These are phyloP conservation scores for Oryzias javanicus DNA, from an alignment of 2,113 vertebrate species.

Conservation along the genomic window DNA sequence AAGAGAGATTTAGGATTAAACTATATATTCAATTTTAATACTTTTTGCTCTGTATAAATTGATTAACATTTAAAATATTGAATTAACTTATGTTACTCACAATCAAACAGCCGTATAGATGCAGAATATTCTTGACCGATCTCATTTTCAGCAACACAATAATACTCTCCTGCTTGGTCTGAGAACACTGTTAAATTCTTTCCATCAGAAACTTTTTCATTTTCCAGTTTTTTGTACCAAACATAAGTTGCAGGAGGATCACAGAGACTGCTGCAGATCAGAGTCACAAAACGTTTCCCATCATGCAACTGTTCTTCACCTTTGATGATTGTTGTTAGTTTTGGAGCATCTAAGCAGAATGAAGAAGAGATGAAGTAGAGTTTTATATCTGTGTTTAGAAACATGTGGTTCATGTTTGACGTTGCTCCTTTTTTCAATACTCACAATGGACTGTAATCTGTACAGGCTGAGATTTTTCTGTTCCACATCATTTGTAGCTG, in stretches of 20 bases:
- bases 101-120: slow-evolving; percentile 1
- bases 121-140: slow-evolving; percentile 15
- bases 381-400: too few species aligned
- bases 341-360: slow-evolving; percentile 57
- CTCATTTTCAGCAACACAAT: slow-evolving; percentile 53
- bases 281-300: background rate
- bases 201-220: accelerated
- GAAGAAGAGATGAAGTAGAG: background rate
- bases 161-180: slow-evolving; percentile 51
- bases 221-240: slow-evolving; percentile 44
- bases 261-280: slow-evolving; percentile 55
- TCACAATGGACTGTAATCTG: slow-evolving; percentile 41
- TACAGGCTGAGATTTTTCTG: background rate
- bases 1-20: too few species aligned
- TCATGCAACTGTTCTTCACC: background rate
- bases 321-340: slow-evolving; percentile 1
- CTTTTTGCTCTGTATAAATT: too few species aligned
- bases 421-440: background rate
- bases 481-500: slow-evolving; percentile 32
- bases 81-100: slow-evolving; percentile 42
- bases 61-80: too few species aligned
- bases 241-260: slow-evolving; percentile 31
- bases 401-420: background rate
- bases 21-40: too few species aligned
- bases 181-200: slow-evolving; percentile 46